These are phyloP conservation scores for Promerops cafer DNA, from an alignment of 2,113 vertebrate species.

Conservation along the genomic window DNA sequence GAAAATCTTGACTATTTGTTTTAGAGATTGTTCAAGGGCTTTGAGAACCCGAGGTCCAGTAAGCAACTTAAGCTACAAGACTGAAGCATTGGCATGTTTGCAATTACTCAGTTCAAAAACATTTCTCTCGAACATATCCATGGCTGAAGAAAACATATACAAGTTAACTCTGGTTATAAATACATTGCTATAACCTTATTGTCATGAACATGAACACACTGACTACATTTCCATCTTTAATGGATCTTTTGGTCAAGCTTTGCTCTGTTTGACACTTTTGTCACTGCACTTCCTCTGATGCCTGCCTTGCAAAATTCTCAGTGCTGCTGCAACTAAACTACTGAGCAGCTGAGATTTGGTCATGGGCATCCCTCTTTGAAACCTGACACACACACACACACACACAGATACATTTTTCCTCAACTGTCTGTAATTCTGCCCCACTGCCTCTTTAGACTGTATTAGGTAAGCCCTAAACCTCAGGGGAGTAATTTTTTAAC, in stretches of 20 bases:
- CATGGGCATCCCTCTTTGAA: background rate
- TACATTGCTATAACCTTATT: background rate
- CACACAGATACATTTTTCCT: background rate
- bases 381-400: rapidly evolving
- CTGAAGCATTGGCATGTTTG: background rate
- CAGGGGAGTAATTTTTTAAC: background rate
- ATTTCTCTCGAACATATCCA: background rate
- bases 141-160: background rate
- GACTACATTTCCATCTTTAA: background rate
- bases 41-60: background rate
- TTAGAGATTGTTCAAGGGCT: background rate
- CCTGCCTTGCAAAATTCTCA: background rate
- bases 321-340: background rate
- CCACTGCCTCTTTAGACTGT: background rate
- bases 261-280: background rate
- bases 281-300: background rate
- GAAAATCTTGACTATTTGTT: background rate
- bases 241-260: background rate
- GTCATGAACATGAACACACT: background rate
- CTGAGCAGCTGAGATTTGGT: background rate
- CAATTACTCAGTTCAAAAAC: background rate
- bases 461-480: background rate
- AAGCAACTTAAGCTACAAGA: background rate
- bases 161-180: background rate
- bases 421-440: background rate